Evolutionary conservation across 1,140 invertebrate genomes (phyloP).

Genomic region (Trissolcus basalis): DNA sequence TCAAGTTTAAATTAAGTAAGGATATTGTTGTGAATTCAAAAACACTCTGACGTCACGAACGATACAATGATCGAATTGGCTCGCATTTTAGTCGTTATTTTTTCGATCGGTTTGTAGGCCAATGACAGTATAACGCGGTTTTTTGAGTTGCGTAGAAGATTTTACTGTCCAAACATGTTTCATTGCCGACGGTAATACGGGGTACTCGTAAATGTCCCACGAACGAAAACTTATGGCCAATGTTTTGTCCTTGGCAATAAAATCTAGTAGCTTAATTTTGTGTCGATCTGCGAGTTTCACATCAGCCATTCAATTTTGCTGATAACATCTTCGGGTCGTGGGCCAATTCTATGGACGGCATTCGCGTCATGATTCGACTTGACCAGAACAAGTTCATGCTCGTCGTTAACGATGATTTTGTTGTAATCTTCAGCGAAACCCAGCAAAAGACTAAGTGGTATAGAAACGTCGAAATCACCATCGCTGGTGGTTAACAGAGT

Average conservation of each 20-base stretch:
- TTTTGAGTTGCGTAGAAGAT: slow-evolving; percentile 51
- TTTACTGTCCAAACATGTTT: slow-evolving; percentile 55
- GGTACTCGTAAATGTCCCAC: slow-evolving; percentile 70
- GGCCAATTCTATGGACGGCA: background rate
- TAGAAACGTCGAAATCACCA: slow-evolving; percentile 65
- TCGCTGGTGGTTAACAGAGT: slow-evolving; percentile 1
- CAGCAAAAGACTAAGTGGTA: slow-evolving; percentile 68
- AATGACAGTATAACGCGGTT: slow-evolving; percentile 58
- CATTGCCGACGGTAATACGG: slow-evolving; percentile 54
- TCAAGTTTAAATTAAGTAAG: slow-evolving; percentile 60
- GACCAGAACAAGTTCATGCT: slow-evolving; percentile 73
- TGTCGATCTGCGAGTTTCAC: no score
- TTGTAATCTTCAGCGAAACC: slow-evolving; percentile 75
- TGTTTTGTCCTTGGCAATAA: background rate
- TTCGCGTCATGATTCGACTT: slow-evolving; percentile 58
- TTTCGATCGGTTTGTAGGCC: slow-evolving; percentile 55
- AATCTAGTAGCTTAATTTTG: background rate
- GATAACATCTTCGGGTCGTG: no score
- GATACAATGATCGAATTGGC: slow-evolving; percentile 31
- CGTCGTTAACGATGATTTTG: slow-evolving; percentile 71
- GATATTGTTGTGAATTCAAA: slow-evolving; percentile 64
- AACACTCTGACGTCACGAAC: slow-evolving; percentile 60
- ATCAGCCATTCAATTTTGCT: no score
- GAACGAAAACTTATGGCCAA: background rate
- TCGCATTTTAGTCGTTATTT: slow-evolving; percentile 15